Base-by-base conservation (phyloP, 1,140 invertebrate genomes). In the Scylla paramamosain region DNA sequence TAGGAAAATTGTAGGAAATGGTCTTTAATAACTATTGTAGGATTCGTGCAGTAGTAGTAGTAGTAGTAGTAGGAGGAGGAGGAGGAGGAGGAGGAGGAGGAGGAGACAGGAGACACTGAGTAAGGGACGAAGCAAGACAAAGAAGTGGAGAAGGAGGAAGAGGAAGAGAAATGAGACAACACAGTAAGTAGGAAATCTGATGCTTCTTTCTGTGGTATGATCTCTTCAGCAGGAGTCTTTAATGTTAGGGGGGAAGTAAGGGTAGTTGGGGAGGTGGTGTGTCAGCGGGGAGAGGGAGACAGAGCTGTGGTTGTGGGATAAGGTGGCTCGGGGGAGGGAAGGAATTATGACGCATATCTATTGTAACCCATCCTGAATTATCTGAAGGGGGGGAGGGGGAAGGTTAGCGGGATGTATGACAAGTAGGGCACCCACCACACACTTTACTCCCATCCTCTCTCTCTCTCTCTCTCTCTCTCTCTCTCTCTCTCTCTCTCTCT, bases 381-480 rank as follows among this genome's bases (percentile, higher is more conserved):
- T 77, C 6, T 7, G 20, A 77, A n/a, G 16, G 20, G 67, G 25
- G n/a, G 8, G 67, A n/a, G 25, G 20, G 6, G 67, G 67, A n/a
- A n/a, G 20, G 20, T 12, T 12, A n/a, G 16, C n/a, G 67, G 20
- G 12, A n/a, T 25, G 67, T 25, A n/a, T 77, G 67, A n/a, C 67
- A 77, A 77, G 7, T 77, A 1, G 67, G 67, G 67, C 67, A 77
- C 25, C 67, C n/a, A 20, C 52, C 48, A 12, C 46, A 8, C 28
- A 29, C 4, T 28, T 6, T 59, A 45, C 31, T 46, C 52, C 89
- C 59, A 46, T 91, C 89, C 89, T 91, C 89, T 91, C 89, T 91
- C 89, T 91, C 89, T 91, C 89, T 91, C 89, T 91, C 89, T 91
- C 89, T 91, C 89, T 91, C 89, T 91, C 89, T 91, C 89, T 91